Conservation (phyloP, 2,888 invertebrate genomes). For the Pelosia muscerda region DNA sequence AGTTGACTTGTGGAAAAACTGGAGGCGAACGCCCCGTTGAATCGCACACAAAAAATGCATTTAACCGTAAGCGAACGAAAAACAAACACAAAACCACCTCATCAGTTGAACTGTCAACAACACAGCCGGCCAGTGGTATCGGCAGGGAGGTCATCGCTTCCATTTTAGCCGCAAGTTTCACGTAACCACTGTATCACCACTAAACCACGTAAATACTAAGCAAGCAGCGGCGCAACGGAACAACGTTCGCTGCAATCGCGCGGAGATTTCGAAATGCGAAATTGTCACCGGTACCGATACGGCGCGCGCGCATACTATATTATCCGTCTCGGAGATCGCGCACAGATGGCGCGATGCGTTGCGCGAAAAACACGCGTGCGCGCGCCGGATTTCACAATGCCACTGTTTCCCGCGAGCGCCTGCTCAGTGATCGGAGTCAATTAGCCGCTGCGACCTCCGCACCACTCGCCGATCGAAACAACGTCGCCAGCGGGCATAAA, state of each 20-base stretch:
- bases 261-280: conserved; percentile 75
- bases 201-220: conserved; percentile 58
- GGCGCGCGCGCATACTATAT: conserved; percentile 54
- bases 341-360: conserved; percentile 56
- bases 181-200: conserved; percentile 53
- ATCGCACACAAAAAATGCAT: conserved; percentile 51
- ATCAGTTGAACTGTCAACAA: conserved; percentile 52
- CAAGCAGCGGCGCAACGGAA: conserved; percentile 52
- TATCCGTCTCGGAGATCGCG: conserved; percentile 55
- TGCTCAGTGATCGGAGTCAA: conserved; percentile 51
- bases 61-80: conserved; percentile 53
- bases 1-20: conserved; percentile 45
- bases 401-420: conserved; percentile 72
- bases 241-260: conserved; percentile 67
- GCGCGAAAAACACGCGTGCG: conserved; percentile 75
- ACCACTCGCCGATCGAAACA: conserved; percentile 62
- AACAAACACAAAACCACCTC: conserved; percentile 82
- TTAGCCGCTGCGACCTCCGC: conserved; percentile 57
- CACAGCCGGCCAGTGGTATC: conserved; percentile 56
- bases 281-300: conserved; percentile 61
- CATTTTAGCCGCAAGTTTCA: conserved; percentile 67
- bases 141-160: conserved; percentile 74
- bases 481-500: conserved; percentile 49
- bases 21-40: conserved; percentile 48
- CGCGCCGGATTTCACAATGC: conserved; percentile 76